Evolutionary conservation across 1,140 invertebrate genomes (phyloP), one percentile per base, ranked within the genome.

Genomic region (Drosophila kohkoa): DNA sequence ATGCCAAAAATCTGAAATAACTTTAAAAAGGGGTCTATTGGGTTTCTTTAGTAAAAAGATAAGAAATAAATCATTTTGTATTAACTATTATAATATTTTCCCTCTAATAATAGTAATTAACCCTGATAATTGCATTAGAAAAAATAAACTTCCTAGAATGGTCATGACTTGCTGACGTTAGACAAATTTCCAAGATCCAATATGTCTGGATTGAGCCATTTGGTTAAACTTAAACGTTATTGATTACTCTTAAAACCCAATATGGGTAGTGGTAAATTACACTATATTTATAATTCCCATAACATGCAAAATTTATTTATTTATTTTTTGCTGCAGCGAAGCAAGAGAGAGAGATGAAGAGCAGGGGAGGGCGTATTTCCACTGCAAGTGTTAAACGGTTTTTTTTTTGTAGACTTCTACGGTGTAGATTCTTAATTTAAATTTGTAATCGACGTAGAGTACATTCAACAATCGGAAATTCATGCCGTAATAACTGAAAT

Each of bases 401-500:
- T 49, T 49, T 20, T 49, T 25, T 49, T 4, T 49, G 20, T 3
- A 49, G 48, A 11, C 48, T 32, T 25, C 5, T 6, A 32, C 30
- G 30, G 30, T 32, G 30, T 6, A 25, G 5, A 46, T 49, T 11
- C 16, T 49, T 15, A 28, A 5, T n/a, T 49, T 10, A 49, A 25
- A 10, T 20, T 16, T 48, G 16, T 49, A 16, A 25, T 8, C 4
- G 16, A 16, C 46, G 30, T 48, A 2, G 45, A 16, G 15, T 16
- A 49, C 20, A 49, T 25, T 15, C 28, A 51, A n/a, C 10, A 5
- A 51, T 46, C 35, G 48, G 35, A 67, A 35, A 62, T 35, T 45
- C 57, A 30, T 28, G n/a, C 30, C 13, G 20, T 60, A 55, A 64
- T 45, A 78, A 65, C 41, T 41, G 13, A 78, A 87, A 59, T 64